Evolutionary conservation across 2,113 vertebrate genomes (phyloP).

Genomic region (Poeciliopsis retropinna): DNA sequence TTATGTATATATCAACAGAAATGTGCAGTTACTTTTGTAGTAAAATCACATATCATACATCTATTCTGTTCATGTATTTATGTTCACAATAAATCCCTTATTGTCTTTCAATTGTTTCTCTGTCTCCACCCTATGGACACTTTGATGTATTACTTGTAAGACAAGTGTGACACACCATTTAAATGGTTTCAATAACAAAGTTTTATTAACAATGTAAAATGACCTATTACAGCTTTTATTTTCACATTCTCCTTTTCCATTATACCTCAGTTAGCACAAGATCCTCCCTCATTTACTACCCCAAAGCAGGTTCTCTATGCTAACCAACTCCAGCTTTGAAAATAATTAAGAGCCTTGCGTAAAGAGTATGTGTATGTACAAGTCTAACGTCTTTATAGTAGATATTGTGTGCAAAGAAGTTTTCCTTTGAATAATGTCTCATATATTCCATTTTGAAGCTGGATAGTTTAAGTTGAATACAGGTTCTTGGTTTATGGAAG

Average conservation of each 20-base stretch:
- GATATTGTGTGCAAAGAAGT: conserved; percentile 79
- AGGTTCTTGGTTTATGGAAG: conserved; percentile 83
- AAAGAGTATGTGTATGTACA: conserved; percentile 76
- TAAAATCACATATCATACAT: neutral
- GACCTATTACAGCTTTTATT: conserved; percentile 81
- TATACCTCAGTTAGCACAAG: conserved; percentile 54
- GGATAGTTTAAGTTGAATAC: conserved; percentile 76
- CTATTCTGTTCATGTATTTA: neutral
- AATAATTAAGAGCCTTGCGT: conserved; percentile 70
- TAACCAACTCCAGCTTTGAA: conserved; percentile 58
- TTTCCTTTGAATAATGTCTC: conserved; percentile 69
- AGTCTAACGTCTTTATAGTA: conserved; percentile 74
- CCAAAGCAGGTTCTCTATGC: conserved; percentile 38
- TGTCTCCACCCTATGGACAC: conserved; percentile 55
- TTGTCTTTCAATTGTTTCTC: neutral
- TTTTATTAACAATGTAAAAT: conserved; percentile 98
- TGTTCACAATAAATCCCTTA: too few relatives aligned
- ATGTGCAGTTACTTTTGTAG: too few relatives aligned
- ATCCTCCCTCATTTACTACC: neutral
- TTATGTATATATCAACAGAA: too few relatives aligned
- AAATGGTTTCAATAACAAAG: conserved; percentile 86
- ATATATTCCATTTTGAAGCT: conserved; percentile 76
- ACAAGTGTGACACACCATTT: conserved; percentile 1
- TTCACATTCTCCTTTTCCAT: conserved; percentile 87
- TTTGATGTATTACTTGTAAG: conserved; percentile 6